Base-by-base conservation (phyloP, 2,113 vertebrate genomes). In the Aphelocoma coerulescens region DNA sequence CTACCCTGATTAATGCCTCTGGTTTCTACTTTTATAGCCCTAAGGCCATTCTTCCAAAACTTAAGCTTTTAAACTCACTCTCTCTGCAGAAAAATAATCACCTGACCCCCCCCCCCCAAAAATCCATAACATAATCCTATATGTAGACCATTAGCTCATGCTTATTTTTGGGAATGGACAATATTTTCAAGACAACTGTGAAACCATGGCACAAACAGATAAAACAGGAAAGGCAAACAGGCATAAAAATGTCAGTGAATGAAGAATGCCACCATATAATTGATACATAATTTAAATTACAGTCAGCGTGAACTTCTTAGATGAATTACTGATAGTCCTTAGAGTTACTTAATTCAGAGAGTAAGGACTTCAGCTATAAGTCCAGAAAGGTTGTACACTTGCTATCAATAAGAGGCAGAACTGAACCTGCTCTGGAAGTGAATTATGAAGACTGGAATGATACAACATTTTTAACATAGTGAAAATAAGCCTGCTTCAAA, bases 91-190 rank as follows among this genome's bases (percentile, higher is more conserved):
- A 89, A 62, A 87, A 30, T 19, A 74, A 62, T 58, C 43, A 62
- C 4, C 9, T 33, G 4, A 24, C 3, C 6, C 7, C 35, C 43
- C 3, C 6, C 7, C 35, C 43, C 2, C 1, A 0, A 15, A 46
- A 73, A 54, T 58, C 33, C 66, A 23, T 23, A 62, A 30, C 28
- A 16, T 30, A n/a, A 49, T 68, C 85, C 8, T 24, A 11, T 55
- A 51, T 12, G 24, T 13, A 67, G 63, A 37, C n/a, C 12, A 46
- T 44, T 73, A 51, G 28, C 14, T 73, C 32, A 35, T 32, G 22
- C 4, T 74, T 80, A 49, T 51, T 68, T 87, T 52, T 43, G 13
- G 11, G 21, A 74, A 44, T 28, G 16, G 43, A 24, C 8, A 61
- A 16, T 57, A 48, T 65, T 89, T 91, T 71, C 35, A 71, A 78